Base-by-base conservation (phyloP, 2,888 invertebrate genomes). In the Campopleginae sp. region DNA sequence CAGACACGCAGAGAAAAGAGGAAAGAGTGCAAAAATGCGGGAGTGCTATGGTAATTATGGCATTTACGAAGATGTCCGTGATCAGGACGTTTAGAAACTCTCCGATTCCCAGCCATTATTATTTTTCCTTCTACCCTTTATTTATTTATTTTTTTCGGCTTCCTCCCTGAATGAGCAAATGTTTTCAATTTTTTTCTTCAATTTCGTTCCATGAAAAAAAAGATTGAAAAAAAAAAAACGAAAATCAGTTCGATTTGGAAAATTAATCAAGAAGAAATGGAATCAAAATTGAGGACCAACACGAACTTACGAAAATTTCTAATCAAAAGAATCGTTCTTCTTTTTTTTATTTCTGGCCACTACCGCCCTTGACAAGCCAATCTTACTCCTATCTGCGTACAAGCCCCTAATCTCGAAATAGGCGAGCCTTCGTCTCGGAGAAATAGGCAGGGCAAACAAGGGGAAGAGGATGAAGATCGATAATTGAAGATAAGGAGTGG, bases 11-110 rank as follows among this genome's bases (percentile, higher is more conserved):
- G 33, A 80, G 80, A 46, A 63, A 66, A 65, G 66, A 68, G 48
- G 48, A 46, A 61, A 48, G 70, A 70, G 48, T 58, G 27, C 58
- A 58, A 48, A 27, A 74, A 80, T 68, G 76, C 80, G 75, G 74
- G 77, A 72, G 74, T 74, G 63, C 76, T 44, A 27, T 58, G 66
- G 77, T 85, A 81, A 87, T 87, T 88, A 87, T 86, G 84, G 86
- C 86, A 61, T 85, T 88, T 85, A 86, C 84, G 81, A 72, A 78
- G 80, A 85, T 82, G 81, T 85, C 61, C 80, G 77, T 83, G 81
- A 86, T 86, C 79, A 14, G 65, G 76, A 75, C 82, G 76, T 80
- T 86, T 79, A 82, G 61, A 54, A 68, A 61, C 74, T 71, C 82
- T 68, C 81, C 63, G 82, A 83, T 68, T 82, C 65, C 76, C 79